A percentile compares a stretch with the other conserved stretches of the same genome.
Conservation (phyloP, 2,797 vertebrate genomes). For the Liasis olivaceus region DNA sequence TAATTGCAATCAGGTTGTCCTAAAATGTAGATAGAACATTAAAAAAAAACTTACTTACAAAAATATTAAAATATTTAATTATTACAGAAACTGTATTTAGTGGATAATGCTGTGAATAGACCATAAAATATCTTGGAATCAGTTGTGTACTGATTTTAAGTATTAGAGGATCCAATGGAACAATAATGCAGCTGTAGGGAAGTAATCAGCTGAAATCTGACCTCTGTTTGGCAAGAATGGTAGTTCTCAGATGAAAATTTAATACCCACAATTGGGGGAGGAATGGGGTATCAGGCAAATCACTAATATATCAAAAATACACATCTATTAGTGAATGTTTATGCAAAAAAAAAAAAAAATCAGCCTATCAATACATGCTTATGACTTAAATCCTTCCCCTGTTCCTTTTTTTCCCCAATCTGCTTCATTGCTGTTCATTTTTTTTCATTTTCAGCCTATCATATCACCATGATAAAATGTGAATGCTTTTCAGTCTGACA, state of each 20-base stretch:
- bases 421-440: background rate
- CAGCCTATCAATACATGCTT: background rate
- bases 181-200: background rate
- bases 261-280: background rate
- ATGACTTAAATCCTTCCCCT: background rate
- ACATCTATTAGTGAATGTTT: background rate
- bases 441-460: background rate
- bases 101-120: background rate
- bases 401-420: background rate
- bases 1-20: background rate
- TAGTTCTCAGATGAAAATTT: background rate
- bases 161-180: background rate
- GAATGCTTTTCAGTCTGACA: background rate
- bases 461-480: background rate
- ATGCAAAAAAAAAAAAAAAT: background rate
- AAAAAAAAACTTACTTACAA: background rate
- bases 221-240: background rate
- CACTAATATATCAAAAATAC: background rate
- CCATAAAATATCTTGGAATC: background rate
- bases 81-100: background rate
- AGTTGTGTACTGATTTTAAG: background rate
- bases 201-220: background rate
- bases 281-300: background rate
- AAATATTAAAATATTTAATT: background rate
- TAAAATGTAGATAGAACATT: background rate